Conservation (phyloP, 2,113 vertebrate species). For the Centropus unirufus region DNA sequence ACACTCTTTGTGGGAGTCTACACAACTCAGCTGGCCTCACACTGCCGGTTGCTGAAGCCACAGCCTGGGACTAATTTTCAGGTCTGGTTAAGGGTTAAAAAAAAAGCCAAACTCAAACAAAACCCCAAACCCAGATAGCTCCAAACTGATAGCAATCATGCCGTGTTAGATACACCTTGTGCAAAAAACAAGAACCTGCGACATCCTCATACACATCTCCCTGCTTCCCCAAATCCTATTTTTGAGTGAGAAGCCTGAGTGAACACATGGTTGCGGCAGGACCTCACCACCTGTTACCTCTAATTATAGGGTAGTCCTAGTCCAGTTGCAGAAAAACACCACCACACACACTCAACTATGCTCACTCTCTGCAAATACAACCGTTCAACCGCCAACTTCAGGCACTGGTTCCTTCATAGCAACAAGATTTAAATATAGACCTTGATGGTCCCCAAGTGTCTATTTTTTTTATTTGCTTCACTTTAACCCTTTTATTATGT, state of each 20-base stretch:
- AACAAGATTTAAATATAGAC: constrained; percentile 26
- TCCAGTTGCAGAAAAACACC: background rate
- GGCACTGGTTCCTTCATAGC: background rate
- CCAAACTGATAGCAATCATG: constrained; percentile 72
- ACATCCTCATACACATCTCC: background rate
- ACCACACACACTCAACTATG: background rate
- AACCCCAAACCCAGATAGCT: constrained; percentile 10
- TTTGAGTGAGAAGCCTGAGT: constrained; percentile 7
- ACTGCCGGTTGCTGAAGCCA: constrained; percentile 82
- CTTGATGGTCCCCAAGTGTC: background rate
- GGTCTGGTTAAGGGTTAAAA: constrained; percentile 71
- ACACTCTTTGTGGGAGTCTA: constrained; percentile 87
- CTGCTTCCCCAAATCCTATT: constrained; percentile 35
- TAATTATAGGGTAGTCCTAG: constrained; percentile 64
- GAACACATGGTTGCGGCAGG: constrained; percentile 43
- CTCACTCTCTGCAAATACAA: background rate
- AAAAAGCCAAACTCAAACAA: too few species aligned
- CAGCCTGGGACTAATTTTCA: constrained; percentile 73
- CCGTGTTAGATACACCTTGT: constrained; percentile 36
- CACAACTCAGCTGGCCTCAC: constrained; percentile 76
- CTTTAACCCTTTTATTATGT: background rate
- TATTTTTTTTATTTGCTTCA: background rate
- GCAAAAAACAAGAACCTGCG: constrained; percentile 64
- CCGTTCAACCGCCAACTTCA: constrained; percentile 63
- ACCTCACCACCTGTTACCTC: constrained; percentile 57